phyloP scores from a whole-genome alignment of 2,113 vertebrate species.

The Albula glossodonta region DNA sequence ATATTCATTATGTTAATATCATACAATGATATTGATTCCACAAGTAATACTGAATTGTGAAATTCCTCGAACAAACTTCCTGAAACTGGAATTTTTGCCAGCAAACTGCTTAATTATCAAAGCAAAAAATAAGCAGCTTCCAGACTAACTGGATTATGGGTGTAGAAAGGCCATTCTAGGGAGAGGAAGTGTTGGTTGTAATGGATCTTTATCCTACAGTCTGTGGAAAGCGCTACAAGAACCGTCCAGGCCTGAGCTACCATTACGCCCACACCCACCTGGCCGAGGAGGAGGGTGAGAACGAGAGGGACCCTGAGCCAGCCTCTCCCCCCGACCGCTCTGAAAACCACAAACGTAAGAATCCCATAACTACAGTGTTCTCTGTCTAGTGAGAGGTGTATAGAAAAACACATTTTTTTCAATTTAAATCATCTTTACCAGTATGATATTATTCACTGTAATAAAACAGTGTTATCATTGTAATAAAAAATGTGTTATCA shows the following conservation, averaged over 20 bases:
- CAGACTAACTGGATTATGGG: neutral
- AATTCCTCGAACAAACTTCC: too few species aligned
- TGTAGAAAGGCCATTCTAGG: neutral
- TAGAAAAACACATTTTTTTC: too few species aligned
- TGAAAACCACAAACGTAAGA: slow-evolving; percentile 72
- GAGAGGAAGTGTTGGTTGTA: neutral
- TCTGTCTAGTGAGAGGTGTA: neutral
- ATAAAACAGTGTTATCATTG: neutral
- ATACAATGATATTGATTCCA: too few species aligned
- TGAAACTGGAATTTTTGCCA: neutral
- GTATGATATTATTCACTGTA: neutral
- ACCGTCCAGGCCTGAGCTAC: slow-evolving; percentile 95
- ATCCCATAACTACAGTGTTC: neutral
- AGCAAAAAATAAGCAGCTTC: neutral
- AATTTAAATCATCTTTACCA: too few species aligned
- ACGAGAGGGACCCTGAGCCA: slow-evolving; percentile 84
- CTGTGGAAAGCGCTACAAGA: slow-evolving; percentile 98
- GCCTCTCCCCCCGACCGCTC: slow-evolving; percentile 66
- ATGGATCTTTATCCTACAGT: slow-evolving; percentile 63
- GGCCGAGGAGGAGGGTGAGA: slow-evolving; percentile 92
- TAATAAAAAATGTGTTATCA: neutral
- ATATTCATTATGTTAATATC: neutral
- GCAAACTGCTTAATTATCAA: neutral
- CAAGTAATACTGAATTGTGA: too few species aligned
- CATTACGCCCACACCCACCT: slow-evolving; percentile 97